These are phyloP conservation scores for Vespertilio murinus DNA, from an alignment of 2,797 vertebrate genomes.

Conservation along the genomic window DNA sequence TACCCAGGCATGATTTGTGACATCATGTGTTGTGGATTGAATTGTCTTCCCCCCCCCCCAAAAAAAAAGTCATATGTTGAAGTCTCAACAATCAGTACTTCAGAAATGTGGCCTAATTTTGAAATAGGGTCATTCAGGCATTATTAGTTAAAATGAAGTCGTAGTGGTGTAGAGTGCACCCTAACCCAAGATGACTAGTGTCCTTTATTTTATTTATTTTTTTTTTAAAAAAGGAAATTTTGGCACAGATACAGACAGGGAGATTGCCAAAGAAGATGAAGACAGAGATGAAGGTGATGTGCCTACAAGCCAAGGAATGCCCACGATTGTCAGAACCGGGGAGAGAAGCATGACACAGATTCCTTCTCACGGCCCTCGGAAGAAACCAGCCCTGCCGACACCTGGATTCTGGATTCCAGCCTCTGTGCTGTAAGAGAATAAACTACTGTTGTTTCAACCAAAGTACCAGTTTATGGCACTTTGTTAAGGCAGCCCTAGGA, in stretches of 20 bases:
- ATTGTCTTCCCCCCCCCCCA: not conserved
- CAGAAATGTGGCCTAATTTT: not conserved
- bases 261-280: not conserved
- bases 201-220: too few species aligned
- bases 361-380: not conserved
- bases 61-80: not conserved
- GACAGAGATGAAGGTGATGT: not conserved
- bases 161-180: not conserved
- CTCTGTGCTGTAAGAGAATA: too few species aligned
- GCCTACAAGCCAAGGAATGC: not conserved
- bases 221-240: not conserved
- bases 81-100: not conserved
- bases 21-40: not conserved
- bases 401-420: not conserved
- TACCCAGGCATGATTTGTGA: not conserved
- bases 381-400: not conserved
- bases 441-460: not conserved
- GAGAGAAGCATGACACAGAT: not conserved
- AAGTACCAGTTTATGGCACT: not conserved
- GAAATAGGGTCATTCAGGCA: not conserved
- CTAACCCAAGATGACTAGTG: not conserved
- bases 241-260: not conserved
- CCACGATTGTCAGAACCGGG: not conserved
- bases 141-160: not conserved
- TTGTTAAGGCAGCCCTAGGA: not conserved